Evolutionary conservation across 2,113 vertebrate genomes (phyloP).

Genomic region (Micronycteris hirsuta): DNA sequence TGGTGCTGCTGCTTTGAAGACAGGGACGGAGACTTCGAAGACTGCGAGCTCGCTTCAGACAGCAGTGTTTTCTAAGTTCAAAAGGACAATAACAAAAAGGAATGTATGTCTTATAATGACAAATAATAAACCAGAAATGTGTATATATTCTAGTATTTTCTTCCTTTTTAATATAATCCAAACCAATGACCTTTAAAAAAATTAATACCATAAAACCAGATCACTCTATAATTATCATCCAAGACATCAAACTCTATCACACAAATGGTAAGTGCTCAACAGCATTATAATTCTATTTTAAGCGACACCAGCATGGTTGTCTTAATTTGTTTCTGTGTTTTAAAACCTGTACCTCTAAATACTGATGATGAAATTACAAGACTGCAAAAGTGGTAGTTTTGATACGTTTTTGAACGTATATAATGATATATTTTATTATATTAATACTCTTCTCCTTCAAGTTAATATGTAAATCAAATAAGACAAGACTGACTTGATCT

Average conservation of each 20-base stretch:
- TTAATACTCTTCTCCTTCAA: neutral
- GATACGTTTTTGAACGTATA: neutral
- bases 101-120: neutral
- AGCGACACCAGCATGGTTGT: neutral
- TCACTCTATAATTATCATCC: neutral
- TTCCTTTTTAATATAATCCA: neutral
- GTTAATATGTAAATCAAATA: neutral
- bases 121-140: neutral
- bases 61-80: slow-evolving; percentile 91
- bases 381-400: neutral
- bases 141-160: neutral
- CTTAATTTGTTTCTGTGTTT: neutral
- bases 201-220: neutral
- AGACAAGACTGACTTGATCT: neutral
- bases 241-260: neutral
- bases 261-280: neutral
- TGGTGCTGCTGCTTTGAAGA: slow-evolving; percentile 97
- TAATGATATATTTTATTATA: neutral
- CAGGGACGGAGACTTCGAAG: slow-evolving; percentile 96
- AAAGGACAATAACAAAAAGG: slow-evolving; percentile 3
- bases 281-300: neutral
- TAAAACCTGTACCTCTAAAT: neutral
- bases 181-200: neutral
- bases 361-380: neutral
- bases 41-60: slow-evolving; percentile 88